Base-by-base conservation (phyloP, 2,888 invertebrate genomes). In the Chaetogeoica ovagalla region DNA sequence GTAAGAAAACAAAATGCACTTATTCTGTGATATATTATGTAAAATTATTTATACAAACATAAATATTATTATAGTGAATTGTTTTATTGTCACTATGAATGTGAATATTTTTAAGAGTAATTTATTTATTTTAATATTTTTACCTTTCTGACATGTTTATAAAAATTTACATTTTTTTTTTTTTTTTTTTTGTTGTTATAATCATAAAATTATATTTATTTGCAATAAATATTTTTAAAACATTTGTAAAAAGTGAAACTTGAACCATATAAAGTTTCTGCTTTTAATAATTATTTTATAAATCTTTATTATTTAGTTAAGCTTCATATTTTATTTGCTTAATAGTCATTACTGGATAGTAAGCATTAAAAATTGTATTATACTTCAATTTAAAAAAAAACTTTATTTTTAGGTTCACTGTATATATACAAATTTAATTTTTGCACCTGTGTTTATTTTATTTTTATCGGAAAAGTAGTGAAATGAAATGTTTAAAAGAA, bases 301-400 rank as follows among this genome's bases (percentile, higher is more conserved):
- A 43, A 23, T 55, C 8, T 60, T 43, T 59, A n/a, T 57, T 79
- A 69, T 69, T 63, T 57, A 63, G 43, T 70, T 60, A 63, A 77
- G 79, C 79, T 79, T 79, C n/a, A 57, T 65, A 52, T 70, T 79
- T 79, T 65, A 79, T 71, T 79, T 79, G 79, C 79, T 79, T 79
- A 62, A 66, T 57, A 68, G n/a, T 77, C 52, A 55, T 69, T 62
- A 79, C 5, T 79, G 23, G 69, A 19, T 9, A 23, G 75, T 71
- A 63, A 79, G 79, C 70, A 71, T 79, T 63, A 71, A 71, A 76
- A 71, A 71, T 71, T 23, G n/a, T 59, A 66, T 76, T 76, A 68
- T 68, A 76, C 30, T 43, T n/a, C 4, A 23, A 68, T 23, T 60
- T 11, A 23, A 60, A 23, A 60, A 23, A 60, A 19, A 60, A 0